phyloP scores from a whole-genome alignment of 2,888 invertebrate genomes.

The Druceiella hillmani region DNA sequence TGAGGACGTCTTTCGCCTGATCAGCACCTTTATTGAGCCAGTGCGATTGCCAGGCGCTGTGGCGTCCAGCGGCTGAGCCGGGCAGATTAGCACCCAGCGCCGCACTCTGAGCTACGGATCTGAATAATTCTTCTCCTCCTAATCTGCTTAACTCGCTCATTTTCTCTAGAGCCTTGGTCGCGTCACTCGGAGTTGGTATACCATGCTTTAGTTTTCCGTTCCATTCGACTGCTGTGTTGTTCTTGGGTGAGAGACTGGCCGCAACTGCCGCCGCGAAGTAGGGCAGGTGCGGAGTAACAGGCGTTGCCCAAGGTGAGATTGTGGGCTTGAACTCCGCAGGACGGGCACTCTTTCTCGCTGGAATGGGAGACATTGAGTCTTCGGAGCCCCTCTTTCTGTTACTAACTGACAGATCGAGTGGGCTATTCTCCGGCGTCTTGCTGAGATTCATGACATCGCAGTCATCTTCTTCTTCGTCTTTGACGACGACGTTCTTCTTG shows the following conservation, averaged over 20 bases:
- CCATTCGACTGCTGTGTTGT: conserved; percentile 60
- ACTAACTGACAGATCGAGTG: conserved; percentile 75
- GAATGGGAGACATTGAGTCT: conserved; percentile 56
- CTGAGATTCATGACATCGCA: conserved; percentile 68
- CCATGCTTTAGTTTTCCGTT: conserved; percentile 74
- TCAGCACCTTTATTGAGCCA: conserved; percentile 96
- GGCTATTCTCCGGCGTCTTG: conserved; percentile 63
- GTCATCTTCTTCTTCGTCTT: conserved; percentile 50
- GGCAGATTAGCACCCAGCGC: conserved; percentile 47
- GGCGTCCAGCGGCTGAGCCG: conserved; percentile 61
- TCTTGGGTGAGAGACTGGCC: conserved; percentile 70
- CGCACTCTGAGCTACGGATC: conserved; percentile 54
- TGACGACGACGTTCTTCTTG: conserved; percentile 53
- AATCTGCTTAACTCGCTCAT: conserved; percentile 86
- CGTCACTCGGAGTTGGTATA: conserved; percentile 67
- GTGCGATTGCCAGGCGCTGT: conserved; percentile 95
- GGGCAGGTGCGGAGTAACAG: conserved; percentile 71
- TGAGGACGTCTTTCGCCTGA: conserved; percentile 91
- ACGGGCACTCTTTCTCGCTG: conserved; percentile 61
- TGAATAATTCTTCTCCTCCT: conserved; percentile 72
- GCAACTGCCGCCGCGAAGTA: conserved; percentile 75
- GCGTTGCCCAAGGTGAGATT: conserved; percentile 73
- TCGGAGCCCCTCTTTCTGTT: conserved; percentile 67
- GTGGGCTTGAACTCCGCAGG: conserved; percentile 63
- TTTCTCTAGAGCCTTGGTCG: conserved; percentile 83